Base-by-base conservation (phyloP, 1,140 invertebrate genomes). In the Aphidius ervi region DNA sequence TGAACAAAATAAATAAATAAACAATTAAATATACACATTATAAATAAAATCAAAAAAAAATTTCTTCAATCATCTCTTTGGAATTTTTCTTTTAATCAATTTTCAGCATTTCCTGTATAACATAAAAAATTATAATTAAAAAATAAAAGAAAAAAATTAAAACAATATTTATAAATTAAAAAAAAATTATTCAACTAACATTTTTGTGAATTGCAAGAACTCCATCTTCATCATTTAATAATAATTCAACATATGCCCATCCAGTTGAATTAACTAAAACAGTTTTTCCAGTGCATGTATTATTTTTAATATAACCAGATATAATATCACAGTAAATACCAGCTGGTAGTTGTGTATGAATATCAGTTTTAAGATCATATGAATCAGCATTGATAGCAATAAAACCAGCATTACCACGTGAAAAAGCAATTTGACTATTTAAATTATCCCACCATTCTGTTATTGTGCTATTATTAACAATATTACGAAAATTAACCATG, bases 251-350 rank as follows among this genome's bases (percentile, higher is more conserved):
- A 48, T 79, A 63, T 5, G 85, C 86, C 5, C 66, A 71, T 0
- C 85, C 82, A 65, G 82, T 74, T 5, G 65, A 37, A 20, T 72
- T 76, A 23, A 90, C 88, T 0, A 67, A 68, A 1, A 89, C 71
- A 0, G 68, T 68, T 60, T 83, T 84, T 37, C 87, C 87, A 1
- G 84, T 85, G 62, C 88, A 89, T 0, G 56, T 59, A 6, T 77
- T 79, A 58, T 81, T 71, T 1, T 71, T 65, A 31, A 83, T 65
- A 37, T 73, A 72, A 8, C 88, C 88, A 53, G 83, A 84, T 60
- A 89, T 93, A 3, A 96, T 82, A 70, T 97, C 93, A 74, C 93
- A 95, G 72, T 96, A 96, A 0, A 60, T 81, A 5, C 93, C 93
- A 67, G 85, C 77, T 0, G 91, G 85, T 9, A 96, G 74, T 40